phyloP scores from a whole-genome alignment of 2,113 vertebrate genomes.

The Eretmochelys imbricata region DNA sequence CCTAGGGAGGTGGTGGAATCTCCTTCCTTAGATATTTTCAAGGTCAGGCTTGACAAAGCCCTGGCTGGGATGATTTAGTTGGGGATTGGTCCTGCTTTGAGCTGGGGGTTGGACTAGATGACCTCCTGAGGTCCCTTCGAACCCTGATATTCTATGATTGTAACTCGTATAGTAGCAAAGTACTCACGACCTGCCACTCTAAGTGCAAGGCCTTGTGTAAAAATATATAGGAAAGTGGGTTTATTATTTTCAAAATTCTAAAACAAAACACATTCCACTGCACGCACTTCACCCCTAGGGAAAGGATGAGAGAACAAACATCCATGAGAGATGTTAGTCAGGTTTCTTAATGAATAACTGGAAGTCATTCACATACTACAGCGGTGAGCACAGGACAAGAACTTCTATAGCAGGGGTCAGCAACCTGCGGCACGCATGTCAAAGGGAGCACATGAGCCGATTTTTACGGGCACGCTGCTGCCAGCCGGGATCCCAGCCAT shows the following conservation, averaged over 20 bases:
- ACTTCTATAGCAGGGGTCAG: background rate
- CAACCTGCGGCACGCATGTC: no score
- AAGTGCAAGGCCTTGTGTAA: background rate
- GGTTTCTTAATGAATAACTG: background rate
- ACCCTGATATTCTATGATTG: no score
- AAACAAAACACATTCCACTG: background rate
- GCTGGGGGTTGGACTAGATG: no score
- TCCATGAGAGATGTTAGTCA: background rate
- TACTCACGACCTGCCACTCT: background rate
- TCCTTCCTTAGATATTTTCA: no score
- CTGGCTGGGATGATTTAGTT: no score
- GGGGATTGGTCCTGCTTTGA: no score
- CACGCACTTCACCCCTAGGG: background rate
- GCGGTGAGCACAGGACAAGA: background rate
- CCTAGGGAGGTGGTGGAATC: no score
- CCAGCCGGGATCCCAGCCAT: no score
- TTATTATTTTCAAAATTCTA: background rate
- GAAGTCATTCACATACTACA: background rate
- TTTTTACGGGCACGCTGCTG: no score
- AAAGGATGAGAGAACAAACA: background rate
- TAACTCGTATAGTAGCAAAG: background rate
- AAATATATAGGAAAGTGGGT: background rate
- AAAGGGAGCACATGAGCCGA: no score
- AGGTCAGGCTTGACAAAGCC: no score
- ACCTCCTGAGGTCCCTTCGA: no score